Base-by-base conservation (phyloP, 2,888 invertebrate genomes). In the Troides aeacus region DNA sequence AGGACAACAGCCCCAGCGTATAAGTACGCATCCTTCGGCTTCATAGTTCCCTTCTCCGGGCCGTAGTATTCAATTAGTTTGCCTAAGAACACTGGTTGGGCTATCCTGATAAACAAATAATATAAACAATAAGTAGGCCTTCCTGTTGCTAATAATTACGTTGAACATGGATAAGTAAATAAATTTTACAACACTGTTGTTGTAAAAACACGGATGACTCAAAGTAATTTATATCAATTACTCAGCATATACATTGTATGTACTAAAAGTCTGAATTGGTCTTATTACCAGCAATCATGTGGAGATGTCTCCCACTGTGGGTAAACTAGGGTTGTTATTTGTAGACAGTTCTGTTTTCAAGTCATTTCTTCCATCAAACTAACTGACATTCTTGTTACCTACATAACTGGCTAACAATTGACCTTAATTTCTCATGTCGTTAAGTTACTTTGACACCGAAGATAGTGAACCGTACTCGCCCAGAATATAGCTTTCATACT, bases 1-100 rank as follows among this genome's bases (percentile, higher is more conserved):
- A 95, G 77, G 18, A 97, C 94, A 46, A 97, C 95, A 5, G 95
- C 95, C 0, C 91, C 93, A 0, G 97, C 97, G 83, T 96, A 97
- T 64, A 96, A 84, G 82, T 96, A 97, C 0, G 97, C 97, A 39
- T 95, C 93, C 4, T 90, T 81, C 61, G 87, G 79, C 21, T 81
- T 81, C 73, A 92, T 84, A 0, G 78, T 69, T 36, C 73, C 72
- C 66, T 83, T 36, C 66, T 78, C 85, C 0, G 92, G 89, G 7
- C 91, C 90, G 86, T 94, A 95, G 84, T 92, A 95, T 68, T 93
- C 89, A 71, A 95, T 93, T 70, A 95, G 81, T 74, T 93, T 93
- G 69, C 95, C 94, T 72, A 96, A 93, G 78, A 94, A 94, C 73
- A 94, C 84, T 7, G 95, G 95, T 79, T 95, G 95, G 60, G 94